A percentile compares a stretch with the other conserved stretches of the same genome.
phyloP scores from a whole-genome alignment of 1,140 invertebrate species.

The Heliconius eleuchia region DNA sequence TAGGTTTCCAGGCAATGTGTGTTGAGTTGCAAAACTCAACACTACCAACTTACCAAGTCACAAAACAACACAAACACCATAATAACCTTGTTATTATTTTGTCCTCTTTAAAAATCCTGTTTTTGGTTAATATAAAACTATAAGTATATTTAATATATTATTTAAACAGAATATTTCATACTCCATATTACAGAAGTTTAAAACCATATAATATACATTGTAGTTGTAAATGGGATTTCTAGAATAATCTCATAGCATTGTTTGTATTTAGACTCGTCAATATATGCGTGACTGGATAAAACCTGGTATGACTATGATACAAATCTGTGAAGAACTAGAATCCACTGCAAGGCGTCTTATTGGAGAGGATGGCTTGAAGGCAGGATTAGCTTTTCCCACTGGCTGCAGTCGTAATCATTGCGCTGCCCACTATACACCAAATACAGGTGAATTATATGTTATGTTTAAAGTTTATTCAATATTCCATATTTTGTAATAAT shows the following conservation, averaged over 20 bases:
- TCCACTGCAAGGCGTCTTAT: constrained; percentile 95
- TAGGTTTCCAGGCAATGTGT: too few relatives aligned
- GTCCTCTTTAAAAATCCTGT: too few relatives aligned
- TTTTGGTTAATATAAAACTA: too few relatives aligned
- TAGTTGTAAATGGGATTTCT: too few relatives aligned
- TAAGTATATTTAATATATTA: too few relatives aligned
- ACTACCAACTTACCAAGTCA: background rate
- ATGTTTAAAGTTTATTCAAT: background rate
- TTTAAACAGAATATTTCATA: too few relatives aligned
- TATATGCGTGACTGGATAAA: constrained; percentile 96
- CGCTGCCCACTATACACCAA: constrained; percentile 99
- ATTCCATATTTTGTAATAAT: background rate
- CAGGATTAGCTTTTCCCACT: constrained; percentile 99
- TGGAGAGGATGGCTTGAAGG: constrained; percentile 96
- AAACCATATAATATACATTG: too few relatives aligned
- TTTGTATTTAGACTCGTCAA: constrained; percentile 87
- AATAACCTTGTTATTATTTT: too few relatives aligned
- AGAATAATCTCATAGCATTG: too few relatives aligned
- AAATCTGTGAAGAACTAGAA: constrained; percentile 99
- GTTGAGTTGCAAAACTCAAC: too few relatives aligned
- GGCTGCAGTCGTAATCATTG: constrained; percentile 99
- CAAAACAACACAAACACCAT: background rate
- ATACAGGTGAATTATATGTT: constrained; percentile 85
- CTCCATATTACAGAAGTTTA: too few relatives aligned
- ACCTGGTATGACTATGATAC: constrained; percentile 99